Base-by-base conservation (phyloP, 2,797 vertebrate genomes). In the Pteronotus mesoamericanus region DNA sequence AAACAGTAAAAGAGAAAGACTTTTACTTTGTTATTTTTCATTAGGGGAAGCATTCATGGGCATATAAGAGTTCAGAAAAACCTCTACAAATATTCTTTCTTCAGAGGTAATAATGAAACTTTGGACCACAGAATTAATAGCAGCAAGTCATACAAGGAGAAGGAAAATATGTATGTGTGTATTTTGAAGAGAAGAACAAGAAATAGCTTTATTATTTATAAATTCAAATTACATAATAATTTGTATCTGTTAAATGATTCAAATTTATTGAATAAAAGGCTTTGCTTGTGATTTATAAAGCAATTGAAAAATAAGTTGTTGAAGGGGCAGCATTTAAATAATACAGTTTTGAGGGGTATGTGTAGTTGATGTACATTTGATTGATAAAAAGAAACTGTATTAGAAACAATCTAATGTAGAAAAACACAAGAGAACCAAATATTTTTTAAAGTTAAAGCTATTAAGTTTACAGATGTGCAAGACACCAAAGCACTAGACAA, bases 21-120 rank as follows among this genome's bases (percentile, higher is more conserved):
- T 93, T 61, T 87, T 85, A 68, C 9, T 22, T 94, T 86, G 44
- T 46, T 78, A 57, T 21, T 94, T 96, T 83, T 90, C 48, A 91
- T 96, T 87, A 90, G 26, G 18, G 79, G 94, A 92, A 95, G n/a
- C 82, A 96, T 32, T 75, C 32, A 82, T 19, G 26, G n/a, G 26
- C 2, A 84, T 46, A 78, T 44, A n/a, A 96, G 80, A 94, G 72
- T 93, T 75, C 32, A 82, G 26, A 42, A 69, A 94, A 48, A 46
- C 2, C 1, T 80, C 14, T 92, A 66, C 12, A 87, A 71, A 69
- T 94, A 94, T 42, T 78, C 46, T 86, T 64, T 84, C 26, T 78
- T 69, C 51, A 59, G 57, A 48, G 6, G n/a, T 46, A 79, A 39
- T 57, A 75, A 88, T 90, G 39, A 39, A 91, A 94, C 21, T 66